These are phyloP conservation scores for Philaethria dido DNA, from an alignment of 2,888 invertebrate genomes.

Conservation along the genomic window DNA sequence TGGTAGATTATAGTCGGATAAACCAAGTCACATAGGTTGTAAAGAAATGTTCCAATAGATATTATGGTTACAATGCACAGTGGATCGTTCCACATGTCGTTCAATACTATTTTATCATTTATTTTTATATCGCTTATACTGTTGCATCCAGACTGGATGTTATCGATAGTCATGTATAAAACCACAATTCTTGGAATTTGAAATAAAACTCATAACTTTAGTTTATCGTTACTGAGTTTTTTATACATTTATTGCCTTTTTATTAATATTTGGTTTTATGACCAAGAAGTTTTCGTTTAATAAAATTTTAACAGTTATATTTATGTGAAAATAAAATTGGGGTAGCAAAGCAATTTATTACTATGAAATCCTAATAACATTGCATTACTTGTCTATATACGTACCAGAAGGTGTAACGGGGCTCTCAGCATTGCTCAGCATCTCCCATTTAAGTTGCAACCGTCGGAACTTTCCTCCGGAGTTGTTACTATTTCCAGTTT, in stretches of 20 bases:
- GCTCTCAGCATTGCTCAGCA: conserved; percentile 84
- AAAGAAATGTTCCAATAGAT: conserved; percentile 10
- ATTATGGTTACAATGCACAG: not conserved
- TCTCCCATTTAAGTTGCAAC: conserved; percentile 92
- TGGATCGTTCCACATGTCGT: not conserved
- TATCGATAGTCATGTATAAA: not conserved
- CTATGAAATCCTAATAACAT: not conserved
- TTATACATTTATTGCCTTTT: not conserved
- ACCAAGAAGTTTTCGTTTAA: not conserved
- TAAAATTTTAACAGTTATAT: not conserved
- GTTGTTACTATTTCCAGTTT: conserved; percentile 76
- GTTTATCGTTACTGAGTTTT: not conserved
- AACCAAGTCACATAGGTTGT: conserved; percentile 2
- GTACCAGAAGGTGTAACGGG: conserved; percentile 73
- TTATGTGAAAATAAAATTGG: not conserved
- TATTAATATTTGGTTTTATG: conserved; percentile 7
- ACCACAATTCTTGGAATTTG: not conserved
- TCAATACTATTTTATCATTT: conserved; percentile 9
- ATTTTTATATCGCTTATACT: not conserved
- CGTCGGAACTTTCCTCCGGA: conserved; percentile 89
- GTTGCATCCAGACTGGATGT: conserved; percentile 3
- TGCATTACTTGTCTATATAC: conserved; percentile 10
- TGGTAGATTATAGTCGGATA: conserved; percentile 11
- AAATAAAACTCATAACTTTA: not conserved
- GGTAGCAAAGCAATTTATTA: not conserved